phyloP scores from a whole-genome alignment of 2,888 invertebrate genomes.

The Amblyjoppa fuscipennis region DNA sequence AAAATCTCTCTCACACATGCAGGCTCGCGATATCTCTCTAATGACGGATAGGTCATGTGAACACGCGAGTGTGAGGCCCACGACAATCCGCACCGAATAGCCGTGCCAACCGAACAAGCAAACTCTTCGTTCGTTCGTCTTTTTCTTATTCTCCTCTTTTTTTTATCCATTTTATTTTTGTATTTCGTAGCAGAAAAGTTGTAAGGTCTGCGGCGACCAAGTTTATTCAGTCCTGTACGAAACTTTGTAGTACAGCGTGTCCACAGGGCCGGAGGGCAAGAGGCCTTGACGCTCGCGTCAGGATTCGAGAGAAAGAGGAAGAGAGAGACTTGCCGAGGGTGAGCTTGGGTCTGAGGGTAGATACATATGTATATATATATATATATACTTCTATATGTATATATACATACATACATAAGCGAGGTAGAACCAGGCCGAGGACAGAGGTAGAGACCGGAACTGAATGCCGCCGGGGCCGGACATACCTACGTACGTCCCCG shows the following conservation, averaged over 20 bases:
- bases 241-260: constrained; percentile 85
- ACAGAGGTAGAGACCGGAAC: constrained; percentile 77
- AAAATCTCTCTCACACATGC: neutral
- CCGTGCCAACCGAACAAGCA: constrained; percentile 14
- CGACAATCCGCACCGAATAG: neutral
- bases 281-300: constrained; percentile 71
- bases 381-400: neutral
- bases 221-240: constrained; percentile 84
- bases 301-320: constrained; percentile 43
- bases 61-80: constrained; percentile 2
- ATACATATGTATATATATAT: neutral
- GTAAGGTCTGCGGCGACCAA: constrained; percentile 79
- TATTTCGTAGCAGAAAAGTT: constrained; percentile 72
- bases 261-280: constrained; percentile 83
- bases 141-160: constrained; percentile 6
- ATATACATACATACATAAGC: constrained; percentile 46
- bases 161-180: constrained; percentile 33
- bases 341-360: constrained; percentile 44
- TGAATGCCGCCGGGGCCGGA: constrained; percentile 81
- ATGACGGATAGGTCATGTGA: constrained; percentile 3
- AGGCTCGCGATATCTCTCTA: neutral
- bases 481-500: constrained; percentile 77
- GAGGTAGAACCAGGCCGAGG: constrained; percentile 59
- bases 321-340: constrained; percentile 44
- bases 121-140: constrained; percentile 9